Evolutionary conservation across 1,140 invertebrate species (phyloP).

Genomic region (Chionoecetes opilio): DNA sequence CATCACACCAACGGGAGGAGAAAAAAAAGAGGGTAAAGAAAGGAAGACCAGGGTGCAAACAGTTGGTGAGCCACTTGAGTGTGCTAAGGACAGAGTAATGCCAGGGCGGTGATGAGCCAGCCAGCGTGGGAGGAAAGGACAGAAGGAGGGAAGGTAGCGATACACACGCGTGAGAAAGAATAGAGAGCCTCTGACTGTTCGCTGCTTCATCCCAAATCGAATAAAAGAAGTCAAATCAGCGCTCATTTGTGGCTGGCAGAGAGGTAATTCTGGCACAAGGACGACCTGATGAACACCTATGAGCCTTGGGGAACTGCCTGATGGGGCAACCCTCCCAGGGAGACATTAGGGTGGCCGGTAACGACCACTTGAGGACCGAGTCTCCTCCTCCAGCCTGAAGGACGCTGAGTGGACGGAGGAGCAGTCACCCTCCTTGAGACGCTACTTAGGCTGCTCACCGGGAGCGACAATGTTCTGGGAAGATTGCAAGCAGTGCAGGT

Average conservation of each 20-base stretch:
- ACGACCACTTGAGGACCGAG: slow-evolving; percentile 24
- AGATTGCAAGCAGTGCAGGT: not conserved
- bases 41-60: not conserved
- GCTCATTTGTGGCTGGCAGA: not conserved
- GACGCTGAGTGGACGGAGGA: slow-evolving; percentile 14
- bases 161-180: not conserved
- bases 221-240: not conserved
- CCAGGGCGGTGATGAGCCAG: not conserved
- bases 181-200: not conserved
- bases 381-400: slow-evolving; percentile 22
- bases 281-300: slow-evolving; percentile 6
- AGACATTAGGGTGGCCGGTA: slow-evolving; percentile 16
- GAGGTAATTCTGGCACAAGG: not conserved
- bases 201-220: not conserved
- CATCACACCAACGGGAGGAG: not conserved
- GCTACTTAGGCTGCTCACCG: not conserved
- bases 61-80: not conserved
- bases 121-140: not conserved
- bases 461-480: slow-evolving; percentile 16
- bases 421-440: not conserved
- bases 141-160: not conserved
- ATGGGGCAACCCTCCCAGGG: not conserved
- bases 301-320: slow-evolving; percentile 1
- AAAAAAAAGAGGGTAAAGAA: not conserved
- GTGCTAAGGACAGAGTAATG: not conserved